phyloP scores from a whole-genome alignment of 1,140 invertebrate species.

The Cydia splendana region DNA sequence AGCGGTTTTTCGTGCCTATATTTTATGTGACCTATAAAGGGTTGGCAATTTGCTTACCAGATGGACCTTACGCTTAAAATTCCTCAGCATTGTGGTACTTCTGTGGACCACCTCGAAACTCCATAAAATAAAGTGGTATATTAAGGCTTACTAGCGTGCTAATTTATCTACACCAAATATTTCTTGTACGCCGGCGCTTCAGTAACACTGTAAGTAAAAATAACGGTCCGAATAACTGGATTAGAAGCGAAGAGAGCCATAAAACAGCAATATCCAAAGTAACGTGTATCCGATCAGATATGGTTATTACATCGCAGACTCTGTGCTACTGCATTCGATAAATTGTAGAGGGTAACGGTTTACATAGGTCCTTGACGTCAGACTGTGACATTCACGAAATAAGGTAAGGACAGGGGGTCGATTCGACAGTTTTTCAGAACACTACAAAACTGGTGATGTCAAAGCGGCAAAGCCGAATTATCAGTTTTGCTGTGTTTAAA shows the following conservation, averaged over 20 bases:
- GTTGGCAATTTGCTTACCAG: too few relatives aligned
- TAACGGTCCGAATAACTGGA: not conserved
- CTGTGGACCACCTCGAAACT: too few relatives aligned
- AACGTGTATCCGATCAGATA: conserved; percentile 1
- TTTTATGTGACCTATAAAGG: too few relatives aligned
- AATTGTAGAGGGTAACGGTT: conserved; percentile 13
- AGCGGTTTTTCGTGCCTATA: too few relatives aligned
- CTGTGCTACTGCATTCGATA: not conserved
- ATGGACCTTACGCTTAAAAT: too few relatives aligned
- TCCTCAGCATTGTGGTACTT: not conserved
- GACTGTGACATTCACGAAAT: conserved; percentile 20
- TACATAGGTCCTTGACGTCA: conserved; percentile 13
- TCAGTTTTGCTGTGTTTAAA: not conserved
- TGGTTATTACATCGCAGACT: conserved; percentile 9
- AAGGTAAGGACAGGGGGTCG: not conserved
- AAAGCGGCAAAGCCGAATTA: not conserved
- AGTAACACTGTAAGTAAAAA: conserved; percentile 6
- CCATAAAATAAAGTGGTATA: too few relatives aligned
- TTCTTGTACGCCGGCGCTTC: not conserved
- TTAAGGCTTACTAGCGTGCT: not conserved
- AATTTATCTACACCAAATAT: not conserved
- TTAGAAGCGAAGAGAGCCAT: not conserved
- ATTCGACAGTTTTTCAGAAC: not conserved
- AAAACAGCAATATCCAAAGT: conserved; percentile 9
- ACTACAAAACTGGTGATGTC: not conserved